Evolutionary conservation across 2,797 vertebrate genomes (phyloP).

Genomic region (Selene dorsalis): DNA sequence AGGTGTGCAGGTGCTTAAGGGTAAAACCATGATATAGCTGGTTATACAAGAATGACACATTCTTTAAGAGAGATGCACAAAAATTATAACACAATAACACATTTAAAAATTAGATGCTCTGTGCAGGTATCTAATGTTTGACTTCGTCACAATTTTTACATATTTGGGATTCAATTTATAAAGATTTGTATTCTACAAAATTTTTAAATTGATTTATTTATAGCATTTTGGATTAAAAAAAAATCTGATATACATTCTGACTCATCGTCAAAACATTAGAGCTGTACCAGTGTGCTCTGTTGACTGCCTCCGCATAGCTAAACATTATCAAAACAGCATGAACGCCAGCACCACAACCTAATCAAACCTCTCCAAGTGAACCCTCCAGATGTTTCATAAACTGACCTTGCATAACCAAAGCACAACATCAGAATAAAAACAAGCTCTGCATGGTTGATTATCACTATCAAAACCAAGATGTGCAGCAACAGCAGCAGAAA

Average conservation of each 20-base stretch:
- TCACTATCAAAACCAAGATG: not conserved
- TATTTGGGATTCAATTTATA: not conserved
- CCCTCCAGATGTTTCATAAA: constrained; percentile 35
- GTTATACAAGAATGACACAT: not conserved
- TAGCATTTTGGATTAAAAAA: not conserved
- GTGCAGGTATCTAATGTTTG: too few relatives aligned
- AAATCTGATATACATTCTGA: not conserved
- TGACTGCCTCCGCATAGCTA: constrained; percentile 17
- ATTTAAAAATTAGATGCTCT: not conserved
- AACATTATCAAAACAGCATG: constrained; percentile 8
- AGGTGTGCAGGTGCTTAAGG: not conserved
- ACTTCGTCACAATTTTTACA: not conserved
- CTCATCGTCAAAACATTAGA: not conserved
- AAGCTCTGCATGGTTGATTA: constrained; percentile 16
- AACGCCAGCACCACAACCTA: not conserved
- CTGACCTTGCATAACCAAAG: constrained; percentile 17
- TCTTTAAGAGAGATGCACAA: not conserved
- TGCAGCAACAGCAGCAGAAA: constrained; percentile 7
- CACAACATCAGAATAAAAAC: constrained; percentile 16
- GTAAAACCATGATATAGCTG: not conserved
- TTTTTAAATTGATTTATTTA: not conserved
- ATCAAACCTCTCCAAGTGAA: not conserved
- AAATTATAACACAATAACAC: not conserved
- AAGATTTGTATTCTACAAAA: not conserved
- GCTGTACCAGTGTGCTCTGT: not conserved